Conservation (phyloP, 2,797 vertebrate genomes). For the Nyctibius grandis region DNA sequence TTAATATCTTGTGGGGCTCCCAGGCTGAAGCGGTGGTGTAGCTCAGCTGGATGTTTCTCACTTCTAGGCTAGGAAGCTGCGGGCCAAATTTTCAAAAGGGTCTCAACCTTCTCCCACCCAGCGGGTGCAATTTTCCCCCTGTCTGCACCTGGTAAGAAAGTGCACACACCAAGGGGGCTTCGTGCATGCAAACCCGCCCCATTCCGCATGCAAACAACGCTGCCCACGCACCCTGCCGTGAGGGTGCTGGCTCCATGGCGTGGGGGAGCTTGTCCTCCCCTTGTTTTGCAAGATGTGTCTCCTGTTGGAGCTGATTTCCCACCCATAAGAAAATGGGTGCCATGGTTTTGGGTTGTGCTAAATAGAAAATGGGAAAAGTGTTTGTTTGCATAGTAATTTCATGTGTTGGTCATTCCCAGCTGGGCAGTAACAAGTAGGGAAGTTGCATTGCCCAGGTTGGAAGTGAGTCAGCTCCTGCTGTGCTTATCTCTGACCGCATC, state of each 20-base stretch:
- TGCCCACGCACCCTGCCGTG: accelerated
- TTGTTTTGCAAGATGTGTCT: accelerated
- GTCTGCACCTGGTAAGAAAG: conserved; percentile 22
- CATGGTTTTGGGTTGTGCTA: not conserved
- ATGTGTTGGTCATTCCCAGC: accelerated
- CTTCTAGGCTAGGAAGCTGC: conserved; percentile 52
- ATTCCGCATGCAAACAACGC: not conserved
- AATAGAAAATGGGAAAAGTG: not conserved
- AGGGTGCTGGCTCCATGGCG: accelerated
- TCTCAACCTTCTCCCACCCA: conserved; percentile 38
- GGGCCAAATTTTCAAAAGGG: conserved; percentile 44
- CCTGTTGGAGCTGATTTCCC: not conserved
- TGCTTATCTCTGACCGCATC: not conserved
- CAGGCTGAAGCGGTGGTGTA: accelerated
- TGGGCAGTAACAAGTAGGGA: not conserved
- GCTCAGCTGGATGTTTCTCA: conserved; percentile 43
- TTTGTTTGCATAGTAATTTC: not conserved
- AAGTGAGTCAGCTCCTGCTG: not conserved
- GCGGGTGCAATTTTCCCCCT: conserved; percentile 8
- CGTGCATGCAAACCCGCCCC: not conserved
- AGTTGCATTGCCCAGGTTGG: not conserved
- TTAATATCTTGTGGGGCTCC: not conserved
- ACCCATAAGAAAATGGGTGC: not conserved
- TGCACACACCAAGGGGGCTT: not conserved
- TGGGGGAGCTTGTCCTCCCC: not conserved